Percentiles rank a stretch among this genome's conserved stretches.
phyloP scores from a whole-genome alignment of 2,113 vertebrate species.

The Hydrochoerus hydrochaeris region DNA sequence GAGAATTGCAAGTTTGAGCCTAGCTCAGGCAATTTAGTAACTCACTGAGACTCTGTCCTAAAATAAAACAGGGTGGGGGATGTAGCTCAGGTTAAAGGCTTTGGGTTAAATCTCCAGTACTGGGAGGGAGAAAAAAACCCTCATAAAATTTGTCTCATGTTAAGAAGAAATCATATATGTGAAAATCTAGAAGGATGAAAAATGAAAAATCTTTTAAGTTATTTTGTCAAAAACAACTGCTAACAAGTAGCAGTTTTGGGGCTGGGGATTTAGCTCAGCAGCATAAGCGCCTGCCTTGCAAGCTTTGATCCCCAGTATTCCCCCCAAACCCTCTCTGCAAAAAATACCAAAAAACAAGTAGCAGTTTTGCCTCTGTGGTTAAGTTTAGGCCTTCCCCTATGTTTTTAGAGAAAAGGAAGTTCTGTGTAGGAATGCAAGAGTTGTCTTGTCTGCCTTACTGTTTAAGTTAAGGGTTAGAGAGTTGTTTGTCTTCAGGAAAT shows the following conservation, averaged over 20 bases:
- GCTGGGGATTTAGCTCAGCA: too few relatives aligned
- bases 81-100: background rate
- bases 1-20: background rate
- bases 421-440: conserved; percentile 62
- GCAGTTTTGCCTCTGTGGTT: conserved; percentile 77
- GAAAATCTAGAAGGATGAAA: conserved; percentile 58
- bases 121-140: background rate
- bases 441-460: conserved; percentile 50
- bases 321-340: too few relatives aligned
- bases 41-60: background rate
- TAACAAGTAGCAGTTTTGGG: conserved; percentile 63
- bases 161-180: conserved; percentile 13
- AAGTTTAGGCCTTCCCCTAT: conserved; percentile 59
- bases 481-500: conserved; percentile 67
- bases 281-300: too few relatives aligned
- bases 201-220: conserved; percentile 49
- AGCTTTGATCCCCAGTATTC: too few relatives aligned
- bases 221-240: conserved; percentile 71
- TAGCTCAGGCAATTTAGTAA: background rate
- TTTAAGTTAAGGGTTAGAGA: conserved; percentile 60
- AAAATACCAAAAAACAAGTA: too few relatives aligned
- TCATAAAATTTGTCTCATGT: conserved; percentile 3
- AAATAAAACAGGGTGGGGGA: background rate
- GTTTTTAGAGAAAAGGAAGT: conserved; percentile 80
- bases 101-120: background rate